Evolutionary conservation across 92 coral and sea anemone genomes (phyloP), one percentile per base, ranked within the genome.

Genomic region (Porites divaricata): DNA sequence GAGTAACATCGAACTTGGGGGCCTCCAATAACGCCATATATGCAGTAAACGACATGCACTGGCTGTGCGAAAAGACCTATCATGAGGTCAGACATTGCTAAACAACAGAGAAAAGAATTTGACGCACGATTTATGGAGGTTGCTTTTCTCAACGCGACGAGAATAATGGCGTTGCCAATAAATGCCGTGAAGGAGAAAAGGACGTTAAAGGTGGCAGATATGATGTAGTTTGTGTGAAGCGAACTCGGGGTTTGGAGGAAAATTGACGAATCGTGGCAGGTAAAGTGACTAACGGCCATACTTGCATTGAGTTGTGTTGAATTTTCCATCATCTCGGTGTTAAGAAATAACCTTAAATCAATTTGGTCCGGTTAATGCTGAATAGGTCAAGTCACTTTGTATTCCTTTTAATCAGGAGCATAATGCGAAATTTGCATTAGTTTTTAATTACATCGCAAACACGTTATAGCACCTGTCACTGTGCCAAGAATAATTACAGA

Each of bases 231-330:
- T 53, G 63, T 69, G 63, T 54, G 49, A 2, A 66, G 75, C 5
- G 74, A 50, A 15, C n/a, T 8, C 16, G 84, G 84, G 8, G 54
- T 17, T 66, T 19, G 74, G 56, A 79, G 15, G 19, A 79, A 66
- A 50, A 79, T 56, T 23, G 84, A 67, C 50, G 84, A 63, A 35
- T 79, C 84, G 76, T 79, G 53, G 50, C 84, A 79, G 25, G 66
- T 23, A 22, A 66, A 79, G 9, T 22, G 65, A 17, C 17, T 23
- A 4, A 24, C 19, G 70, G 45, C 45, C 45, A 35, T 35, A 35
- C 70, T 77, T 41, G 81, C 28, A 2, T 77, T 77, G 2, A 6
- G 12, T 8, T 35, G 63, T 1, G 81, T 61, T 23, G 81, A 19
- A 45, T 77, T 77, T 16, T 35, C 70, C 1, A 19, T 70, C 81